Percentiles rank a stretch among this genome's conserved stretches.
These are phyloP conservation scores for Caloenas nicobarica DNA, from an alignment of 2,113 vertebrate genomes.

Conservation along the genomic window DNA sequence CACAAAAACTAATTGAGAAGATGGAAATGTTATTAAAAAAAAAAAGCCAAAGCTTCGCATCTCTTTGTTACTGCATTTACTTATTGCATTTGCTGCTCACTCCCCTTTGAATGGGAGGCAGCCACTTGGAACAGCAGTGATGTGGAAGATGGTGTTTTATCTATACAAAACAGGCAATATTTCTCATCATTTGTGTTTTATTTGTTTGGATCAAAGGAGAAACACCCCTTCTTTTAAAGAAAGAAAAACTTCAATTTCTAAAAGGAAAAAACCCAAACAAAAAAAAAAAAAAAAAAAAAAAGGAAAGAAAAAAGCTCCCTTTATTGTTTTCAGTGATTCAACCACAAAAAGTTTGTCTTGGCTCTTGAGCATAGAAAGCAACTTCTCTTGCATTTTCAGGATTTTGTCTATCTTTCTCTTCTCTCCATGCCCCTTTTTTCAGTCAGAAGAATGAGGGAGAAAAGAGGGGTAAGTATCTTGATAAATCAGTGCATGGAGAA, in stretches of 20 bases:
- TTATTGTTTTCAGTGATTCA: neutral
- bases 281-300: fast-evolving
- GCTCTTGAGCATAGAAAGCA: neutral
- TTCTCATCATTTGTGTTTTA: neutral
- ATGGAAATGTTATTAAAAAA: neutral
- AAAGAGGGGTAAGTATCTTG: neutral
- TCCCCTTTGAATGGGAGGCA: neutral
- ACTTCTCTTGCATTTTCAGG: neutral
- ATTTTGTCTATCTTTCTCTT: neutral
- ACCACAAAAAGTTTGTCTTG: neutral
- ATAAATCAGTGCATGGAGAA: neutral
- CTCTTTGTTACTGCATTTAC: neutral
- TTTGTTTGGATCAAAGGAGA: slow-evolving; percentile 39
- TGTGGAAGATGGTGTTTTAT: neutral
- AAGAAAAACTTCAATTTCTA: neutral
- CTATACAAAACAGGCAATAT: neutral
- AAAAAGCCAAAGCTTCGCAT: neutral
- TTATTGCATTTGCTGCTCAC: neutral
- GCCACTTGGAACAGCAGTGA: neutral
- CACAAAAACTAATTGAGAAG: neutral
- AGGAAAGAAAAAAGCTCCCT: neutral
- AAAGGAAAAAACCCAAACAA: neutral
- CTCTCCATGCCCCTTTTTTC: neutral
- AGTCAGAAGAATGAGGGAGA: neutral
- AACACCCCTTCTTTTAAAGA: neutral